phyloP scores from a whole-genome alignment of 2,888 invertebrate genomes.

The Cyclophora albipunctata region DNA sequence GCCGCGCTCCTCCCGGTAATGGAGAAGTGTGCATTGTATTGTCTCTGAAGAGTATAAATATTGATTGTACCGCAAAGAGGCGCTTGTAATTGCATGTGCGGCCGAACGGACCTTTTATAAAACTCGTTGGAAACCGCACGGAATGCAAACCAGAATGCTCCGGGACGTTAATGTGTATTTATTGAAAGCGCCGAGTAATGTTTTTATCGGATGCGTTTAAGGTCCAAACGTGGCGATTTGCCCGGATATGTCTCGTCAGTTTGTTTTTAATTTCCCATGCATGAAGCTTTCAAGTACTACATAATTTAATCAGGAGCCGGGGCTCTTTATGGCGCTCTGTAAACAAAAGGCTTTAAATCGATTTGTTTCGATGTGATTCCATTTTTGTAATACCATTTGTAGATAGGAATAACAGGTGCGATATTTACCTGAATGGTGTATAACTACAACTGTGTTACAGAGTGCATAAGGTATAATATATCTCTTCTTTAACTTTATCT shows the following conservation, averaged over 20 bases:
- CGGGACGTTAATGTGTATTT: conserved; percentile 74
- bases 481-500: too few species aligned
- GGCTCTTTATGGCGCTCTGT: too few species aligned
- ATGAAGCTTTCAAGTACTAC: conserved; percentile 18
- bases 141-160: conserved; percentile 72
- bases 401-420: too few species aligned
- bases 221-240: conserved; percentile 47
- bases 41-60: conserved; percentile 60
- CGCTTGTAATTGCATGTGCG: conserved; percentile 72
- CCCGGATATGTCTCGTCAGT: conserved; percentile 40
- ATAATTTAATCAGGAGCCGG: conserved; percentile 21
- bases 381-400: too few species aligned
- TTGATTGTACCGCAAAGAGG: conserved; percentile 65
- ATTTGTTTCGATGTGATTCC: too few species aligned
- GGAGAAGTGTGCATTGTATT: conserved; percentile 47
- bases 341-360: too few species aligned
- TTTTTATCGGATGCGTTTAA: conserved; percentile 67
- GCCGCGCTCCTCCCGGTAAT: conserved; percentile 38
- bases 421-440: too few species aligned
- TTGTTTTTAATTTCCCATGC: conserved; percentile 24
- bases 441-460: too few species aligned
- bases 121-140: conserved; percentile 72
- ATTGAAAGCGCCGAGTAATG: conserved; percentile 71
- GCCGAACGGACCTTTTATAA: conserved; percentile 69
- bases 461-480: too few species aligned